phyloP scores from a whole-genome alignment of 1,140 invertebrate genomes.

The Lethocerus indicus region DNA sequence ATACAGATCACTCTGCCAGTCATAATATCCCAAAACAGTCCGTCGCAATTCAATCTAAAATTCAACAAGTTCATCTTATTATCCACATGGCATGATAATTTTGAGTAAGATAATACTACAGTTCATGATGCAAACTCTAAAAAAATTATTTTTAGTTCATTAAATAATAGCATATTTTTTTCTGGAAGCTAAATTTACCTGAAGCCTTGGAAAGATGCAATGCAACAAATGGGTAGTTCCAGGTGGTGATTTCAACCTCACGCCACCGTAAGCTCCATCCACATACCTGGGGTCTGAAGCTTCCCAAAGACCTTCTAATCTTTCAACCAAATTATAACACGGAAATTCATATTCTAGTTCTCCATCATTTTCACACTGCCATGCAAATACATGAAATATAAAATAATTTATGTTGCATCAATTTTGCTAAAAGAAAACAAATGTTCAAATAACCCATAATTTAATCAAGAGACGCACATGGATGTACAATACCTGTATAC shows the following conservation, averaged over 20 bases:
- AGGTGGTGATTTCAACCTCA: constrained; percentile 37
- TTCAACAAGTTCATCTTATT: neutral
- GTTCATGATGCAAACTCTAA: no score
- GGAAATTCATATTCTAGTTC: constrained; percentile 70
- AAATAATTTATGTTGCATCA: neutral
- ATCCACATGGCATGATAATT: no score
- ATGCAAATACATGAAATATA: neutral
- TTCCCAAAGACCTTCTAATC: constrained; percentile 55
- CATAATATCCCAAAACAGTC: constrained; percentile 34
- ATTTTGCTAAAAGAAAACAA: neutral
- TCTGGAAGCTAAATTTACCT: constrained; percentile 26
- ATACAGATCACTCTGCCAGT: constrained; percentile 47
- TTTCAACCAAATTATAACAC: constrained; percentile 56
- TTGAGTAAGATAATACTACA: no score
- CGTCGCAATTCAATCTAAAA: constrained; percentile 42
- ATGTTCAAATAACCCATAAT: neutral
- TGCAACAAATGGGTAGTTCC: constrained; percentile 40
- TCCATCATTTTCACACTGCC: constrained; percentile 51
- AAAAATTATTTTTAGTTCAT: no score
- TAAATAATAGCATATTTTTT: no score
- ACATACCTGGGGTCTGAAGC: constrained; percentile 37
- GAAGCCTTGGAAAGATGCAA: constrained; percentile 51
- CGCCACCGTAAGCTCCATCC: constrained; percentile 45
- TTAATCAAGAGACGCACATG: neutral
- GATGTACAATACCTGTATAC: constrained; percentile 34